A percentile compares a stretch with the other conserved stretches of the same genome.
Conservation (phyloP, 2,888 invertebrate genomes). For the Calameuta idolon region DNA sequence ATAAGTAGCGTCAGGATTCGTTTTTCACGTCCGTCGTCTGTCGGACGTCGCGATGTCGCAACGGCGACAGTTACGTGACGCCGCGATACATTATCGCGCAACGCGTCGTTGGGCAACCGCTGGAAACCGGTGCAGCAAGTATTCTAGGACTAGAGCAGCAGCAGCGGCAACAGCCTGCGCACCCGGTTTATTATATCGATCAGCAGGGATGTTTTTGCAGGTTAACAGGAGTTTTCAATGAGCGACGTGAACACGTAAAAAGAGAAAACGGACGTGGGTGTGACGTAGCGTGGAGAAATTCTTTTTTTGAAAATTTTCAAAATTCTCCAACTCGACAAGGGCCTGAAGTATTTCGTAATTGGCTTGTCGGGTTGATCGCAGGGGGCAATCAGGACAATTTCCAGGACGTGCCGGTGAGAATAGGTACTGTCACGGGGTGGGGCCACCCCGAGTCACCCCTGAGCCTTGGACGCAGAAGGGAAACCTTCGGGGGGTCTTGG, state of each 20-base stretch:
- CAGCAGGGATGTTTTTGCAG: background rate
- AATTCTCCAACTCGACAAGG: background rate
- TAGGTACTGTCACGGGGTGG: slow-evolving; percentile 19
- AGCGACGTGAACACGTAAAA: background rate
- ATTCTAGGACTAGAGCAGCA: background rate
- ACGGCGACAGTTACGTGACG: slow-evolving; percentile 7
- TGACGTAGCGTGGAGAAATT: too few species aligned
- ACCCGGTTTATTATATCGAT: background rate
- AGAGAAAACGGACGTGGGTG: background rate
- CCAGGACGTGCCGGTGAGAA: slow-evolving; percentile 16
- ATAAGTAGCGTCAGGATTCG: background rate
- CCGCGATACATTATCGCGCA: slow-evolving; percentile 8
- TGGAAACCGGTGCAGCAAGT: slow-evolving; percentile 7
- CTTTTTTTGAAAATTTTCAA: too few species aligned
- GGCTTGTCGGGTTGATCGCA: slow-evolving; percentile 1
- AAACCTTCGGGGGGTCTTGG: slow-evolving; percentile 21
- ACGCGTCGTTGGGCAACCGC: slow-evolving; percentile 5
- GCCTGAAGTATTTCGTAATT: background rate
- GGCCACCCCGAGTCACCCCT: slow-evolving; percentile 19
- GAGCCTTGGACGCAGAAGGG: background rate
- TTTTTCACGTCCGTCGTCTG: background rate
- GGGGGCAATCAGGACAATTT: slow-evolving; percentile 27
- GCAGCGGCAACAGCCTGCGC: background rate
- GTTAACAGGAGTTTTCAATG: background rate
- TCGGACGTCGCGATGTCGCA: slow-evolving; percentile 3